phyloP scores from a whole-genome alignment of 2,113 vertebrate species.

The Microtus pennsylvanicus region DNA sequence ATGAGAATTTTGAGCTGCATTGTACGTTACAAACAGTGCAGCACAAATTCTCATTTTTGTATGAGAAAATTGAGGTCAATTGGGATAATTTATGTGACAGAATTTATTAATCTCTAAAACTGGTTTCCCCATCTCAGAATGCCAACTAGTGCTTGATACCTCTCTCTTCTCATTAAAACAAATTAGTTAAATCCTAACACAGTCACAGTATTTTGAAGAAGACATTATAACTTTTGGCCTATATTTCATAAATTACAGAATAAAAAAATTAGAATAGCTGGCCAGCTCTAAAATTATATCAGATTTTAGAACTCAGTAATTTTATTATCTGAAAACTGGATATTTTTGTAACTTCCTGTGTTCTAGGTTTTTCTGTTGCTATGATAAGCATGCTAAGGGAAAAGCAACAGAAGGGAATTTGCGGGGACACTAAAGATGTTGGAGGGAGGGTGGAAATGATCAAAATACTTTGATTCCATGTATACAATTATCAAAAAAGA shows the following conservation, averaged over 20 bases:
- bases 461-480: not conserved
- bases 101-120: not conserved
- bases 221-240: not conserved
- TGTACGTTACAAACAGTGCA: not conserved
- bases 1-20: not conserved
- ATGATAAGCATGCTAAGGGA: no score
- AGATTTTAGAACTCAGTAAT: not conserved
- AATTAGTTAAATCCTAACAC: not conserved
- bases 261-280: not conserved
- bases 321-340: not conserved
- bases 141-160: not conserved
- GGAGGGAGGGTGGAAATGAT: no score
- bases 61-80: not conserved
- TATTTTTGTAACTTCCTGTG: not conserved
- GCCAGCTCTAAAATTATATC: not conserved
- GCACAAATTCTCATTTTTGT: not conserved
- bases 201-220: not conserved
- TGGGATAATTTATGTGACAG: not conserved
- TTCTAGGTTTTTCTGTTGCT: not conserved
- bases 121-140: not conserved
- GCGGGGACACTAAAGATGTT: not conserved
- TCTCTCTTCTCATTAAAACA: not conserved
- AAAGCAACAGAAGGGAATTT: no score
- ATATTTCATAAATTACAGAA: conserved; percentile 4
- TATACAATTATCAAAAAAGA: not conserved